Conservation (phyloP, 2,797 vertebrate genomes). For the Lindbergichthys nudifrons region DNA sequence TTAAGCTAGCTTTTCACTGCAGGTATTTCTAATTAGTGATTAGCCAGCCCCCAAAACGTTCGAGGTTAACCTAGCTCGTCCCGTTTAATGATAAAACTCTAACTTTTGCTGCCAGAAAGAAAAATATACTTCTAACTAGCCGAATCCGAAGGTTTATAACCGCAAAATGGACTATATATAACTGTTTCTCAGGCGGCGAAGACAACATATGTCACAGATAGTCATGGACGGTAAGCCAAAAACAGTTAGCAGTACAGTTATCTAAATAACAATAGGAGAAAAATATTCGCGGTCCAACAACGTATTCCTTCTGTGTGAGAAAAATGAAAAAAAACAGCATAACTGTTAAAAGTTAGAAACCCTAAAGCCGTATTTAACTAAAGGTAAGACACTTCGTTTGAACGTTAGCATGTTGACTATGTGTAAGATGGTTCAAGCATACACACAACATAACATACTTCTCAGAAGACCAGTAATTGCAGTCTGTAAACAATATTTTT, state of each 20-base stretch:
- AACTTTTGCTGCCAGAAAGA: neutral
- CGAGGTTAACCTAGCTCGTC: neutral
- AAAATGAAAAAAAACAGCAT: neutral
- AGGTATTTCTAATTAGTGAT: neutral
- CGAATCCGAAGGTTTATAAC: neutral
- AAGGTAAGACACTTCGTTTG: neutral
- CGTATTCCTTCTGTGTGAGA: neutral
- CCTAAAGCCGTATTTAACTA: no score
- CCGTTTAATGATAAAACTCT: neutral
- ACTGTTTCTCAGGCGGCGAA: neutral
- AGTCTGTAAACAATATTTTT: neutral
- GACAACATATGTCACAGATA: neutral
- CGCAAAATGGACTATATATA: neutral
- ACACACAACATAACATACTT: no score
- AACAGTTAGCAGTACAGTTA: neutral
- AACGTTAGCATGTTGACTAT: neutral
- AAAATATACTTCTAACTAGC: neutral
- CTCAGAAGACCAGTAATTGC: neutral
- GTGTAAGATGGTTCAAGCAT: neutral
- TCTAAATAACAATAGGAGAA: neutral
- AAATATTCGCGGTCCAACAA: neutral
- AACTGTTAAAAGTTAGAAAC: neutral
- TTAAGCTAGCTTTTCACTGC: neutral
- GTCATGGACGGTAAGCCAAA: neutral
- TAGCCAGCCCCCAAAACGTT: no score